Evolutionary conservation across 2,797 vertebrate genomes (phyloP), one percentile per base, ranked within the genome.

Genomic region (Pagetopsis macropterus): DNA sequence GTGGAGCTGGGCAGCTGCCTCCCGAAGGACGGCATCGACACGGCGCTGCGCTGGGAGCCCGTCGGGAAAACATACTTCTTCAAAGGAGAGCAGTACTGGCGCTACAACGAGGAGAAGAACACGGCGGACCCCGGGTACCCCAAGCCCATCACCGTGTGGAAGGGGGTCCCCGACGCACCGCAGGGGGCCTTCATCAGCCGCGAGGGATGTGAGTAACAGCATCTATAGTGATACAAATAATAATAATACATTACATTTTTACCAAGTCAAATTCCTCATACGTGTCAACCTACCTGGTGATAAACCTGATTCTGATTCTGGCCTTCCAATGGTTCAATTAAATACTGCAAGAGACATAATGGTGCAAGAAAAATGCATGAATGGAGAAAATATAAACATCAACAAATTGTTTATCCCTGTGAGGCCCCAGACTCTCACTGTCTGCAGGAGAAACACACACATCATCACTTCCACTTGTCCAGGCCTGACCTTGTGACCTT

Each of bases 51-150:
- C 43, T 99, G 98, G 98, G 98, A 99, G 83, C 96, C 96, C 0
- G 95, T 98, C 0, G 97, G 97, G 33, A 99, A 99, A 84, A 99
- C 98, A 0, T 99, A 99, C 91, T 99, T 99, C 93, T 99, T 99
- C 93, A 98, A 98, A 87, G 97, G 97, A 0, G 96, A 98, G 90
- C 95, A 96, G 90, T 99, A 99, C 89, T 99, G 98, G 98, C 95
- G 98, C 69, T 99, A 97, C 92, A 99, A 98, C 0, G 98, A 99
- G 89, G 98, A 99, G 85, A 97, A 96, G 83, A 91, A 90, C 59
- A 94, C 96, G 0, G 96, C 95, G 0, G 98, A 99, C 85, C 96
- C 96, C 0, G 98, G 97, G 7, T 99, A 99, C 90, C 98, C 98
- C 60, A 98, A 98, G 90, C 95, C 97, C 84, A 97, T 99, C 92